Percentiles rank a stretch among this genome's conserved stretches.
phyloP scores from a whole-genome alignment of 2,888 invertebrate species.

The Ennomos erosarius region DNA sequence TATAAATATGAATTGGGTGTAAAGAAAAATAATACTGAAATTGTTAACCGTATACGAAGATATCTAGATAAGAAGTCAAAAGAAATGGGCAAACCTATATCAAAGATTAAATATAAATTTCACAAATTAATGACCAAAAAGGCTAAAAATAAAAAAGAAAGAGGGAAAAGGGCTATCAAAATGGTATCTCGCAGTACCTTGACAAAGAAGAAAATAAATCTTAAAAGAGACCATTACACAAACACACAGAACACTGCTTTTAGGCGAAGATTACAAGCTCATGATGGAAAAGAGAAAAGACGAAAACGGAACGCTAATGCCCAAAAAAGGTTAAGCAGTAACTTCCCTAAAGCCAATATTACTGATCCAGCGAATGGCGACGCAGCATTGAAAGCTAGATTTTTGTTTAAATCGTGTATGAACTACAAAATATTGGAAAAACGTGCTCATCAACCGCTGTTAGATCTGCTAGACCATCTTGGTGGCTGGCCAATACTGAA shows the following conservation, averaged over 20 bases:
- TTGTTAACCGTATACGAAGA: conserved; percentile 69
- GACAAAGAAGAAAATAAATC: conserved; percentile 13
- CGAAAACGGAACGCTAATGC: conserved; percentile 33
- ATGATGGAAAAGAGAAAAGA: conserved; percentile 38
- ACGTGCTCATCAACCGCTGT: conserved; percentile 89
- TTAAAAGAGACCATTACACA: conserved; percentile 37
- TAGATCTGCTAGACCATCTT: conserved; percentile 88
- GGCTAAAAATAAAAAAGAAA: conserved; percentile 18
- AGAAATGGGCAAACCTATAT: conserved; percentile 47
- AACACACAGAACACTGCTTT: conserved; percentile 40
- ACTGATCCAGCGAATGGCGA: conserved; percentile 70
- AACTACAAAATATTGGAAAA: conserved; percentile 90
- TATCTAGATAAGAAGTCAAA: conserved; percentile 64
- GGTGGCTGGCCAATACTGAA: conserved; percentile 96
- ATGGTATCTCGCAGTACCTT: conserved; percentile 1
- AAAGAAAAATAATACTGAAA: conserved; percentile 54
- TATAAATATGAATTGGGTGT: conserved; percentile 39
- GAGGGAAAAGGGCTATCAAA: conserved; percentile 38
- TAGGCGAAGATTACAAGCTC: conserved; percentile 53
- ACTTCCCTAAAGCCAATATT: conserved; percentile 18
- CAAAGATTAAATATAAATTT: conserved; percentile 51
- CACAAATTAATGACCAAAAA: conserved; percentile 38
- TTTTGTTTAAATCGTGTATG: conserved; percentile 94
- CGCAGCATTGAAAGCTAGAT: conserved; percentile 92
- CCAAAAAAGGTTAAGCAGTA: conserved; percentile 23